Percentiles rank a stretch among this genome's conserved stretches.
phyloP scores from a whole-genome alignment of 2,888 invertebrate species.

The Rhingia campestris region DNA sequence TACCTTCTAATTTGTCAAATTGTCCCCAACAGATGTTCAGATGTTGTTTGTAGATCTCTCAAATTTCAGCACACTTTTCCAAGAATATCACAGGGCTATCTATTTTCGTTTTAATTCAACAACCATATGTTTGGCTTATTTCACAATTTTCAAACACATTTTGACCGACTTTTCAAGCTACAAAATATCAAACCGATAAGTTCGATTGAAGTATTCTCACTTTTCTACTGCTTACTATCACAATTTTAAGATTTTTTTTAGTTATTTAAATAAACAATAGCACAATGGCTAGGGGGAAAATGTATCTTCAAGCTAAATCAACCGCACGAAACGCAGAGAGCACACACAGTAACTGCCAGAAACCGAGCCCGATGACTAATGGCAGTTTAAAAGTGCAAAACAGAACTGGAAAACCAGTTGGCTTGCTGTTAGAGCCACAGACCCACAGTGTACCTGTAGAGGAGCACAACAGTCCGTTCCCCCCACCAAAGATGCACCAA shows the following conservation, averaged over 20 bases:
- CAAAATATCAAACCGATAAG: not conserved
- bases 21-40: too few relatives aligned
- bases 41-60: too few relatives aligned
- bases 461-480: not conserved
- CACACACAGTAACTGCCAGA: constrained; percentile 37
- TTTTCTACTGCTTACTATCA: not conserved
- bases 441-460: not conserved
- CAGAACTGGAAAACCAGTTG: constrained; percentile 68
- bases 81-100: constrained; percentile 4
- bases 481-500: constrained; percentile 47
- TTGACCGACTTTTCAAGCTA: constrained; percentile 2
- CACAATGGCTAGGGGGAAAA: constrained; percentile 1
- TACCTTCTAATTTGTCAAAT: constrained; percentile 1
- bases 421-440: constrained; percentile 32
- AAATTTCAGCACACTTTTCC: not conserved
- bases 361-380: constrained; percentile 63
- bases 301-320: constrained; percentile 10
- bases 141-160: constrained; percentile 29
- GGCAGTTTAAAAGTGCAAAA: constrained; percentile 49
- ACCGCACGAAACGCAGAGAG: constrained; percentile 43
- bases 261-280: constrained; percentile 20
- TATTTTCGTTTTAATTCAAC: not conserved
- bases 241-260: constrained; percentile 21
- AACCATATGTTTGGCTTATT: constrained; percentile 42
- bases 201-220: not conserved